Percentiles rank a stretch among this genome's conserved stretches.
phyloP scores from a whole-genome alignment of 1,140 invertebrate genomes.

The Mamestra configurata region DNA sequence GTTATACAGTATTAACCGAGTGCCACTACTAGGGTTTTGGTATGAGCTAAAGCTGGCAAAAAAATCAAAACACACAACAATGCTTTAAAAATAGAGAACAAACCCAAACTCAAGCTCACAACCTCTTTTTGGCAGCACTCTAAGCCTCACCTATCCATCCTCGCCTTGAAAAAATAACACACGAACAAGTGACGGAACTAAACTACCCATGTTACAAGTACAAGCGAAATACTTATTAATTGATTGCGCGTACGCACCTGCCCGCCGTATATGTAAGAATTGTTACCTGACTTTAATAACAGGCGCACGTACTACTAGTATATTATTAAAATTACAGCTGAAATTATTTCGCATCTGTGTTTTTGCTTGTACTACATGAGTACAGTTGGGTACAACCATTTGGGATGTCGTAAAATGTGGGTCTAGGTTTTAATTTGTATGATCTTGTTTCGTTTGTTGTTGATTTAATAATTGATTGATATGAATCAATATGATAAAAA shows the following conservation, averaged over 20 bases:
- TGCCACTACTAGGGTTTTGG: too few relatives aligned
- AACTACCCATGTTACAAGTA: conserved; percentile 18
- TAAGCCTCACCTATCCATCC: too few relatives aligned
- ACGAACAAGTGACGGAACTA: conserved; percentile 17
- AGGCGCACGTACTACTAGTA: not conserved
- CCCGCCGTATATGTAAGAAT: conserved; percentile 27
- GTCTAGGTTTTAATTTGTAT: not conserved
- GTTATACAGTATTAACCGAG: too few relatives aligned
- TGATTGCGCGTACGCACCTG: conserved; percentile 39
- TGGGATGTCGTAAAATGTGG: not conserved
- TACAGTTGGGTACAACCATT: not conserved
- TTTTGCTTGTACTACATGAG: not conserved
- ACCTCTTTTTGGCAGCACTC: not conserved
- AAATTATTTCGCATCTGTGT: conserved; percentile 14
- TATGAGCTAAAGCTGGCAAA: too few relatives aligned
- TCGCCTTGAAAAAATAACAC: not conserved
- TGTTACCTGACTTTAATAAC: conserved; percentile 2
- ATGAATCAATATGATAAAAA: too few relatives aligned
- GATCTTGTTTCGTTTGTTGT: not conserved
- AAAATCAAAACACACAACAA: too few relatives aligned
- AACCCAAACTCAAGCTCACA: too few relatives aligned
- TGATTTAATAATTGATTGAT: not conserved
- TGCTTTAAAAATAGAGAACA: too few relatives aligned
- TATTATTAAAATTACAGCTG: conserved; percentile 25
- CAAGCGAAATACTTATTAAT: conserved; percentile 36